Evolutionary conservation across 2,888 invertebrate species (phyloP).

Genomic region (Drosophila borealis): DNA sequence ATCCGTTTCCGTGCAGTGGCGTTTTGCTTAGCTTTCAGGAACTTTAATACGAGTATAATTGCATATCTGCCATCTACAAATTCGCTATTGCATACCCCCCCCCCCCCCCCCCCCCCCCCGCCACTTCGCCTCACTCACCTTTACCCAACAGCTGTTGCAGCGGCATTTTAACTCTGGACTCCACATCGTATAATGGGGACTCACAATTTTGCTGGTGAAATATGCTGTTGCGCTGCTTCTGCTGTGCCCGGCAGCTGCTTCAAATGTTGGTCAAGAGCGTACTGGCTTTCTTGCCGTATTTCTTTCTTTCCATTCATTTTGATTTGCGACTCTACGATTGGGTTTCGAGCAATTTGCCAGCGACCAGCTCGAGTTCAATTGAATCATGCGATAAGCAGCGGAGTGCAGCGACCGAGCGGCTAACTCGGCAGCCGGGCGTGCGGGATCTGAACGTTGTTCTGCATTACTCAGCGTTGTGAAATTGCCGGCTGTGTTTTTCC

Average conservation of each 20-base stretch:
- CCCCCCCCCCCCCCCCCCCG: neutral
- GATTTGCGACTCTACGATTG: conserved; percentile 42
- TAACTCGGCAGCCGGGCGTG: conserved; percentile 3
- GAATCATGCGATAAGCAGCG: conserved; percentile 56
- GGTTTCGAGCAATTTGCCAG: conserved; percentile 29
- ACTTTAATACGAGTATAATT: conserved; percentile 50
- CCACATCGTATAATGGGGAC: conserved; percentile 28
- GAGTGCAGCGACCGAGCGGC: conserved; percentile 24
- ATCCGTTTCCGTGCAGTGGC: conserved; percentile 44
- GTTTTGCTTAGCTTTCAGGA: conserved; percentile 42
- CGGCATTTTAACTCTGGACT: conserved; percentile 13
- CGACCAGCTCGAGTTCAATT: conserved; percentile 38
- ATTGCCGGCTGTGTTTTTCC: conserved; percentile 42
- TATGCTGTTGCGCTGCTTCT: neutral
- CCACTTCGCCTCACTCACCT: conserved; percentile 17
- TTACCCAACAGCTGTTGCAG: conserved; percentile 24
- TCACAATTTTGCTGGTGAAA: conserved; percentile 19
- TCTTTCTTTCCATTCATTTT: conserved; percentile 24
- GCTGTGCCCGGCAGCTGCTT: conserved; percentile 28
- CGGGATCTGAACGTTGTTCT: conserved; percentile 12
- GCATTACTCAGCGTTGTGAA: conserved; percentile 57
- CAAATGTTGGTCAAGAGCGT: conserved; percentile 62
- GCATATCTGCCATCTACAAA: conserved; percentile 38
- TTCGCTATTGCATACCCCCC: neutral
- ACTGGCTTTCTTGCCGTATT: conserved; percentile 27